Conservation (phyloP, 2,113 vertebrate genomes). For the Bujurquina vittata region DNA sequence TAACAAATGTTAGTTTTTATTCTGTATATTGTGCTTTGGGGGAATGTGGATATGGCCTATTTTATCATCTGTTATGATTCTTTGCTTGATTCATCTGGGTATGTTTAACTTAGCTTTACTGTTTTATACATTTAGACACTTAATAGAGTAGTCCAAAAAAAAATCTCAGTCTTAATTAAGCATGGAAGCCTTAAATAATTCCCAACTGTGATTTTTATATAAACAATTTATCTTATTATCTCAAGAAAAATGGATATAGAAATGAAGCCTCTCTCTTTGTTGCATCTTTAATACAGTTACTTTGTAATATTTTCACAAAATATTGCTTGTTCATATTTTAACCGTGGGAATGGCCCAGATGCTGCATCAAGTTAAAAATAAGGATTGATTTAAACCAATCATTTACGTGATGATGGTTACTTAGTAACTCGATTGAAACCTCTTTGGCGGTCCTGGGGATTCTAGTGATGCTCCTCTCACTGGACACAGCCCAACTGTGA, state of each 20-base stretch:
- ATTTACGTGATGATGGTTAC: not conserved
- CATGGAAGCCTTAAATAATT: not conserved
- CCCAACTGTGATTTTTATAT: not conserved
- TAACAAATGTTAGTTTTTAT: slow-evolving; percentile 56
- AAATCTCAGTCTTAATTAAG: not conserved
- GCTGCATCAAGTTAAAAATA: not conserved
- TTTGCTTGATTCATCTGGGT: slow-evolving; percentile 25
- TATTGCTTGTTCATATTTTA: slow-evolving; percentile 34
- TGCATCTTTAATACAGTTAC: not conserved
- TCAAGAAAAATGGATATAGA: not conserved
- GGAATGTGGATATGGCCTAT: slow-evolving; percentile 48
- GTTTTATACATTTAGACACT: slow-evolving; percentile 15
- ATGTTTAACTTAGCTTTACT: slow-evolving; percentile 17
- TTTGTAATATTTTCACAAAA: not conserved
- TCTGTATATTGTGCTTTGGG: slow-evolving; percentile 51
- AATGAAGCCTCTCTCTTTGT: not conserved
- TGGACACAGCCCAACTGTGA: not conserved
- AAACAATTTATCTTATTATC: not conserved
- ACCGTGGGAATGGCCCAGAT: not conserved
- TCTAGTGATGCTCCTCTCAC: not conserved
- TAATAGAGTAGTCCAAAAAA: not conserved
- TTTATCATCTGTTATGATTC: slow-evolving; percentile 41
- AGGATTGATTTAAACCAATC: slow-evolving; percentile 13
- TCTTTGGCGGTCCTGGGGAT: not conserved
- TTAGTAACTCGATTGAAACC: slow-evolving; percentile 1